phyloP scores from a whole-genome alignment of 2,888 invertebrate genomes.

The Mesorhabditis sp. region DNA sequence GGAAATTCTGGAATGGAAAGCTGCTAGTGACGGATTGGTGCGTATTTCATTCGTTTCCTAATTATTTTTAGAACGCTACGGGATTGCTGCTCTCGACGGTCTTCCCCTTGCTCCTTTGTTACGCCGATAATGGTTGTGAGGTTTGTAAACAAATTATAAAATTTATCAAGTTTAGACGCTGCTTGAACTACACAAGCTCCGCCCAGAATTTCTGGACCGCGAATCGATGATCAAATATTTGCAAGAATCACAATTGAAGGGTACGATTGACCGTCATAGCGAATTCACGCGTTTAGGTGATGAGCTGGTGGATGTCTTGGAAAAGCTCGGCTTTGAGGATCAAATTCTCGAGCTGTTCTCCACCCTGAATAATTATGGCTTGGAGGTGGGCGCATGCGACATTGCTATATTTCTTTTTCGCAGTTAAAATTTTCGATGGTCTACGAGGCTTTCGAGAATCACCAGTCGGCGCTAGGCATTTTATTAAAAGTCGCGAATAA shows the following conservation, averaged over 20 bases:
- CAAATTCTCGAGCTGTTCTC: too few species aligned
- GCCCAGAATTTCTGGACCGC: neutral
- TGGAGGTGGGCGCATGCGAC: too few species aligned
- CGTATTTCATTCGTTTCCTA: neutral
- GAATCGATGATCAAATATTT: neutral
- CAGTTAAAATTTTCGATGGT: constrained; percentile 21
- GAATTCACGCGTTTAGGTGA: too few species aligned
- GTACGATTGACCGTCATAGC: neutral
- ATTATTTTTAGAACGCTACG: neutral
- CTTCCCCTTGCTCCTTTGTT: neutral
- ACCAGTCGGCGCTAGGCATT: neutral
- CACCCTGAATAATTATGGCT: too few species aligned
- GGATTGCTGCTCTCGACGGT: neutral
- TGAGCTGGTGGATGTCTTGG: too few species aligned
- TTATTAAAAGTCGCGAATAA: neutral
- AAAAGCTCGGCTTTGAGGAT: too few species aligned
- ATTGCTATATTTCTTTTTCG: neutral
- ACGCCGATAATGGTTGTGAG: neutral
- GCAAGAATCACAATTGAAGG: neutral
- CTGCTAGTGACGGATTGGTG: too few species aligned
- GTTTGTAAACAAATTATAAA: neutral
- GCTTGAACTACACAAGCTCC: neutral
- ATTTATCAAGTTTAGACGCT: neutral
- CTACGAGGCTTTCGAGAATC: neutral
- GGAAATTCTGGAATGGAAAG: neutral